Evolutionary conservation across 2,797 vertebrate genomes (phyloP).

Genomic region (Setipinna tenuifilis): DNA sequence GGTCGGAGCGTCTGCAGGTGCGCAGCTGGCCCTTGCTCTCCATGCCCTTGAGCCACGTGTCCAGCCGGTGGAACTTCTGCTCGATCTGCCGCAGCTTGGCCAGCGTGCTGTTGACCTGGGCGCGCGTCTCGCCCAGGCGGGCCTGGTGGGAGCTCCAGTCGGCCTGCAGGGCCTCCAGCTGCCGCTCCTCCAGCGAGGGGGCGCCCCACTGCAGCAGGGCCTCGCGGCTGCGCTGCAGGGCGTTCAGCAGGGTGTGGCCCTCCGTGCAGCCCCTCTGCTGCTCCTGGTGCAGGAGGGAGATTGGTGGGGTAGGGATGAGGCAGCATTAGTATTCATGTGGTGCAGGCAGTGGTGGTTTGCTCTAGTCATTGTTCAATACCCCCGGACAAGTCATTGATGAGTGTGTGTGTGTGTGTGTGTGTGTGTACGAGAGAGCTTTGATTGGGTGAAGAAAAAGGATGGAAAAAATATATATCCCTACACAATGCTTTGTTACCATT

Average conservation of each 20-base stretch:
- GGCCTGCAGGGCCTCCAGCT: conserved; percentile 84
- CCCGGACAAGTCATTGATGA: not conserved
- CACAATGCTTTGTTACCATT: too few relatives aligned
- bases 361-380: not conserved
- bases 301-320: not conserved
- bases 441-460: not conserved
- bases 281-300: conserved; percentile 67
- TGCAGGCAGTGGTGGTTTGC: not conserved
- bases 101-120: conserved; percentile 79
- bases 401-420: not conserved
- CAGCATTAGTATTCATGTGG: not conserved
- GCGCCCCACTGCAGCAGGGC: conserved; percentile 87
- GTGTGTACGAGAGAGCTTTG: not conserved
- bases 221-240: conserved; percentile 84
- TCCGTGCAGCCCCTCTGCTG: conserved; percentile 86
- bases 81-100: conserved; percentile 84
- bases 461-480: not conserved
- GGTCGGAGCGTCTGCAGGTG: conserved; percentile 77
- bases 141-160: conserved; percentile 92
- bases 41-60: conserved; percentile 85
- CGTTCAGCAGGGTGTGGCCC: conserved; percentile 86
- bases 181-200: conserved; percentile 90
- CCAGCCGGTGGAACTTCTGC: conserved; percentile 82
- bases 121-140: conserved; percentile 82
- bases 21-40: conserved; percentile 81